Percentiles rank a stretch among this genome's conserved stretches.
Conservation (phyloP, 1,140 invertebrate species). For the Solenopsis invicta region DNA sequence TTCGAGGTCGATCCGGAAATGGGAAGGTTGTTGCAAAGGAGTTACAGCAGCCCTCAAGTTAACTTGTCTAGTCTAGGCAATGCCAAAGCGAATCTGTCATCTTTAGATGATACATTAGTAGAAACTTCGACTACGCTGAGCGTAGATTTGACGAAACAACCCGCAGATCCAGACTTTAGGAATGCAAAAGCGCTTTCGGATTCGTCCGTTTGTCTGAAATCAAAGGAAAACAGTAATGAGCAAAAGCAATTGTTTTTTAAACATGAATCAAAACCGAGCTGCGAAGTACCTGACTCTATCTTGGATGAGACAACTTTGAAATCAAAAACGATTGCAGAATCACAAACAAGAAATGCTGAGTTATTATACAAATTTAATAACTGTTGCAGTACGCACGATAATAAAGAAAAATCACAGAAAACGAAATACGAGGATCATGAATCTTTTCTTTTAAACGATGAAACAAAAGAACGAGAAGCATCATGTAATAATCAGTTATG, state of each 20-base stretch:
- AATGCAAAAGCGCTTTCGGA: constrained; percentile 9
- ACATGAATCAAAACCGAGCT: constrained; percentile 54
- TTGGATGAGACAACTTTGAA: constrained; percentile 30
- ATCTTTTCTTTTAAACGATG: not conserved
- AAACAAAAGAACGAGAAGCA: not conserved
- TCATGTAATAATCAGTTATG: not conserved
- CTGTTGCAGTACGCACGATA: not conserved
- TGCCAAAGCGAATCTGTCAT: constrained; percentile 16
- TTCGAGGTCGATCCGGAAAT: constrained; percentile 82
- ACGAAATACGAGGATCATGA: not conserved
- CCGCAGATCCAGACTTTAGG: not conserved
- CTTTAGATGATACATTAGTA: not conserved
- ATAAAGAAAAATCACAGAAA: not conserved
- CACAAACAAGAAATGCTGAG: not conserved
- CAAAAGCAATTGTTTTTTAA: constrained; percentile 65
- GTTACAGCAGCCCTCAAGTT: constrained; percentile 54
- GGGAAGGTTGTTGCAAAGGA: constrained; percentile 77
- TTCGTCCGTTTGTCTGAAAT: not conserved
- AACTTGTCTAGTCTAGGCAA: not conserved
- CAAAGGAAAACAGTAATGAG: constrained; percentile 42
- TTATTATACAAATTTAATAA: constrained; percentile 40
- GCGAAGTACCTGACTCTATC: constrained; percentile 63
- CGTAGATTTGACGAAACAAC: not conserved
- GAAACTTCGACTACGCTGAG: not conserved
- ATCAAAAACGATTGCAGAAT: not conserved